A percentile compares a stretch with the other conserved stretches of the same genome.
Evolutionary conservation across 2,888 invertebrate genomes (phyloP).

Genomic region (Tetranychus truncatus): DNA sequence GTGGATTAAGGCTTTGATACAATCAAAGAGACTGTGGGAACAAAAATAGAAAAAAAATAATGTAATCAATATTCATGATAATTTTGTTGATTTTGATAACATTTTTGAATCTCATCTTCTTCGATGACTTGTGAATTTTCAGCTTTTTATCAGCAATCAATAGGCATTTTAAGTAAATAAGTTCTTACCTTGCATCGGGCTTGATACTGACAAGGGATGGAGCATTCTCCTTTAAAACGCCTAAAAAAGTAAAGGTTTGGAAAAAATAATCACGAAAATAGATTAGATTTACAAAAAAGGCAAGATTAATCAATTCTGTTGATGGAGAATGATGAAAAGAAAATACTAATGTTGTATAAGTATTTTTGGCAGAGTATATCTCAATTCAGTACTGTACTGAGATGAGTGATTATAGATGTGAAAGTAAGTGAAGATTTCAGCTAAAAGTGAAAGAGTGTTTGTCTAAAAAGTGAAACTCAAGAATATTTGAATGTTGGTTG

Average conservation of each 20-base stretch:
- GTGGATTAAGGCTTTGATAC: slow-evolving; percentile 73
- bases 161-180: neutral
- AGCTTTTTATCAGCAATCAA: too few relatives aligned
- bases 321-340: slow-evolving; percentile 10
- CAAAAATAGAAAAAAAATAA: neutral
- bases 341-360: neutral
- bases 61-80: slow-evolving; percentile 4
- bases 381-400: neutral
- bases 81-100: slow-evolving; percentile 2
- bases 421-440: neutral
- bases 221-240: slow-evolving; percentile 63
- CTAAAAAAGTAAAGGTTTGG: slow-evolving; percentile 35
- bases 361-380: slow-evolving; percentile 3
- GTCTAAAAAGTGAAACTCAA: neutral
- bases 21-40: slow-evolving; percentile 53
- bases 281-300: neutral
- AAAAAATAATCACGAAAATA: slow-evolving; percentile 27
- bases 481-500: too few relatives aligned
- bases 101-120: neutral
- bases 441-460: neutral
- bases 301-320: neutral
- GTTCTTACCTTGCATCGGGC: slow-evolving; percentile 52
- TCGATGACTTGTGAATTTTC: too few relatives aligned
- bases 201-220: slow-evolving; percentile 72
- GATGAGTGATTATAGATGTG: neutral